A percentile compares a stretch with the other conserved stretches of the same genome.
Evolutionary conservation across 1,140 invertebrate species (phyloP).

Genomic region (Cydia splendana): DNA sequence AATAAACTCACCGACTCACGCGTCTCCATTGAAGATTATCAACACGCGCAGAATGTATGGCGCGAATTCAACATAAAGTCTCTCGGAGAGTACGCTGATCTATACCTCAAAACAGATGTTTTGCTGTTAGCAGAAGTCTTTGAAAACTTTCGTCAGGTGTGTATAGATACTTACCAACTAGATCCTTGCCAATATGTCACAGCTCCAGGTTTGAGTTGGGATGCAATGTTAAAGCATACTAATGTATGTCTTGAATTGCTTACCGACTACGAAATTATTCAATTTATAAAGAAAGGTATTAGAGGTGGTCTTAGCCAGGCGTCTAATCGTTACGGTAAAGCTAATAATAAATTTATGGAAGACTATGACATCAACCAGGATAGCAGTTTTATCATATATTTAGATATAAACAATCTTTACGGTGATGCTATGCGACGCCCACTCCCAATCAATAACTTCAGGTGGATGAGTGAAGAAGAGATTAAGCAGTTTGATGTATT

Average conservation of each 20-base stretch:
- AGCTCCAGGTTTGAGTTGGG: slow-evolving; percentile 55
- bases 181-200: slow-evolving; percentile 66
- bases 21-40: slow-evolving; percentile 40
- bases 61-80: slow-evolving; percentile 33
- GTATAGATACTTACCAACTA: slow-evolving; percentile 49
- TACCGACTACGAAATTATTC: slow-evolving; percentile 65
- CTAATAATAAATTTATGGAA: slow-evolving; percentile 60
- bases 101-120: slow-evolving; percentile 65
- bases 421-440: slow-evolving; percentile 58
- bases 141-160: slow-evolving; percentile 65
- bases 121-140: slow-evolving; percentile 71
- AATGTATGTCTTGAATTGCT: slow-evolving; percentile 52
- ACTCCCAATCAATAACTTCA: slow-evolving; percentile 33
- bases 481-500: slow-evolving; percentile 48
- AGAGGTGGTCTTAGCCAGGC: slow-evolving; percentile 65
- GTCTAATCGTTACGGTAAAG: slow-evolving; percentile 51
- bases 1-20: slow-evolving; percentile 17
- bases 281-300: slow-evolving; percentile 45
- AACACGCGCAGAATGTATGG: slow-evolving; percentile 39
- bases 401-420: slow-evolving; percentile 74
- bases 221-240: slow-evolving; percentile 52
- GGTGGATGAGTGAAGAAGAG: slow-evolving; percentile 1
- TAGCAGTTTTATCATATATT: slow-evolving; percentile 58
- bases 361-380: slow-evolving; percentile 32
- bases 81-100: slow-evolving; percentile 39